A percentile compares a stretch with the other conserved stretches of the same genome.
These are phyloP conservation scores for Psittacula derbiana DNA, from an alignment of 2,797 vertebrate genomes.

Conservation along the genomic window DNA sequence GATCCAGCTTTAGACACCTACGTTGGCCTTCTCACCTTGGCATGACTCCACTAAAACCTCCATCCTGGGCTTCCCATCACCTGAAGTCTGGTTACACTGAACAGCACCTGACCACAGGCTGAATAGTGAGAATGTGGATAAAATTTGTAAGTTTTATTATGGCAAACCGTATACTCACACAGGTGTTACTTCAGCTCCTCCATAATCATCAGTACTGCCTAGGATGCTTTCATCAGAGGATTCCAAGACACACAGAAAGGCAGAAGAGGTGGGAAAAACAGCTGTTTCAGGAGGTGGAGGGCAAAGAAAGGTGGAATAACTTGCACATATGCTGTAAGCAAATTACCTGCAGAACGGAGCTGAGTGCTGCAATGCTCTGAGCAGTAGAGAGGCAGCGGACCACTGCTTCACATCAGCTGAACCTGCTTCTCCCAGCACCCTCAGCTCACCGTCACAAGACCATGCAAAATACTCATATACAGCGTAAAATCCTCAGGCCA, in stretches of 20 bases:
- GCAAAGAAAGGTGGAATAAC: neutral
- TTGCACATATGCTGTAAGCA: neutral
- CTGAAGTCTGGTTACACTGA: neutral
- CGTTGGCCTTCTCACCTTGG: neutral
- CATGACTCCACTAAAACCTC: neutral
- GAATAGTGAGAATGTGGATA: neutral
- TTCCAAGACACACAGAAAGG: neutral
- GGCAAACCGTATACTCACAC: neutral
- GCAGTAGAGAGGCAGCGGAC: neutral
- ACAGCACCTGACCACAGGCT: rapidly evolving
- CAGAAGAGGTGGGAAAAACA: neutral
- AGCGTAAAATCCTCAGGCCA: neutral
- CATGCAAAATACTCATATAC: neutral
- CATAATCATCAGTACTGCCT: neutral
- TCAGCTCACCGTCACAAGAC: neutral
- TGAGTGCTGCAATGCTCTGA: neutral
- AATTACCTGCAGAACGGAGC: neutral
- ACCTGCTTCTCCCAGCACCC: neutral
- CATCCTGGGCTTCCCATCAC: neutral
- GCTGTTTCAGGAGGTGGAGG: neutral
- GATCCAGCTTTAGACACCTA: neutral
- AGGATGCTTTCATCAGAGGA: neutral
- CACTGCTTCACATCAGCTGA: neutral
- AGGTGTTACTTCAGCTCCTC: neutral
- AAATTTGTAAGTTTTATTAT: neutral